Evolutionary conservation across 2,113 vertebrate genomes (phyloP), one percentile per base, ranked within the genome.

Genomic region (Meriones unguiculatus): DNA sequence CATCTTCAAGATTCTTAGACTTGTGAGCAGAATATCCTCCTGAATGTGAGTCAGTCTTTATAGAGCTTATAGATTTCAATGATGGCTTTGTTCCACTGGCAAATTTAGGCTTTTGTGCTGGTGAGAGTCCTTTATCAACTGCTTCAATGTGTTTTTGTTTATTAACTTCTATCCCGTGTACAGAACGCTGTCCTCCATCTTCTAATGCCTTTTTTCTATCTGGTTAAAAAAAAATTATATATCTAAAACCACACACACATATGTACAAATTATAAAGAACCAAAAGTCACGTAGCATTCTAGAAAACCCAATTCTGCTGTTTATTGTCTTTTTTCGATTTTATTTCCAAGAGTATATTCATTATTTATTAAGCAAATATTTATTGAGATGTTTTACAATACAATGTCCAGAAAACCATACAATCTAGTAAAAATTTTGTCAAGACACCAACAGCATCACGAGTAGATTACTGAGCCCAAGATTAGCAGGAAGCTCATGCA

Each of bases 171-270:
- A 97, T 93, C 35, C 91, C 97, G 25, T 97, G 98, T 1, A 97
- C 97, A 90, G 97, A 59, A 13, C 95, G 98, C 46, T 98, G 98
- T 96, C 97, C 96, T 65, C 94, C 87, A 18, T 97, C 97, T 90
- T 98, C 98, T 92, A 98, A 96, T 13, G 96, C 97, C 38, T 98
- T 97, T 97, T 98, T 98, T 24, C 97, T 97, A 69, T 98, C 98
- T 98, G 96, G 2, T 91, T 84, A 80, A 91, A 30, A 9, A 13
- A 97, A 3, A 59, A 12, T 57, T 57, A 12, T 57, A 57, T 12
- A 57, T 57, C 10, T 12, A 76, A 70, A 50, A 52, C 70, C 22
- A 89, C 73, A 62, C 15, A 62, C 17, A 62, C 18, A 85, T 50
- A 86, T 13, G 4, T 22, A 50, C 64, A 67, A 86, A 62, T 7